Base-by-base conservation (phyloP, 1,140 invertebrate species). In the Drosophila littoralis region DNA sequence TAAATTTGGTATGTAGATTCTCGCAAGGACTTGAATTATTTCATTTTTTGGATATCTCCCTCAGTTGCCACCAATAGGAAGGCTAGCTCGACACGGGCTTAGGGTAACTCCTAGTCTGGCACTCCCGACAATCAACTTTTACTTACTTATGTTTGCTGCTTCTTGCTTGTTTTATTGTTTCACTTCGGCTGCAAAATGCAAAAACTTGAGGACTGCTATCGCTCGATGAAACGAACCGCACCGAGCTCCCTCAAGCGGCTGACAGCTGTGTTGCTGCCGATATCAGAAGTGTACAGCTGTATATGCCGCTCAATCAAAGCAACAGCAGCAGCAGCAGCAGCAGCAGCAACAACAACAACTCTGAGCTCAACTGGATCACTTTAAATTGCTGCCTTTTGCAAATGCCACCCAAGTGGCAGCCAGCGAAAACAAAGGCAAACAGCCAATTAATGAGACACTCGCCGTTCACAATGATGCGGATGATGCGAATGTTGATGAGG, bases 341-440 rank as follows among this genome's bases (percentile, higher is more conserved):
- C 22, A 1, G 22, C 22, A 52, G 48, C 60, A 63, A 61, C 40
- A 43, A 59, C 50, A 46, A 50, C 13, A 55, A 36, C 35, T 40
- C 54, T 28, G n/a, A 63, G 17, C 60, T 64, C 61, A 65, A 65
- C 38, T 64, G 61, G 61, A 54, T 54, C 75, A 59, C 45, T 74
- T 28, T 65, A 61, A 68, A 67, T 79, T 64, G 76, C 33, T 33
- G 54, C 15, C 73, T 60, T 69, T 69, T 50, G 50, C 38, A 45
- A 58, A 45, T 59, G 54, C 74, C 77, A 76, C 77, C 77, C 77
- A 79, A 79, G 78, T 59, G 64, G 45, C 36, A 52, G 51, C 6
- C 17, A 63, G 32, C 12, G 42, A 59, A 76, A 75, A 79, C 77
- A 80, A 80, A 76, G 67, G 63, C 51, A 66, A 60, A 68, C 69